Base-by-base conservation (phyloP, 1,140 invertebrate genomes). In the Cyrtorhinus lividipennis region DNA sequence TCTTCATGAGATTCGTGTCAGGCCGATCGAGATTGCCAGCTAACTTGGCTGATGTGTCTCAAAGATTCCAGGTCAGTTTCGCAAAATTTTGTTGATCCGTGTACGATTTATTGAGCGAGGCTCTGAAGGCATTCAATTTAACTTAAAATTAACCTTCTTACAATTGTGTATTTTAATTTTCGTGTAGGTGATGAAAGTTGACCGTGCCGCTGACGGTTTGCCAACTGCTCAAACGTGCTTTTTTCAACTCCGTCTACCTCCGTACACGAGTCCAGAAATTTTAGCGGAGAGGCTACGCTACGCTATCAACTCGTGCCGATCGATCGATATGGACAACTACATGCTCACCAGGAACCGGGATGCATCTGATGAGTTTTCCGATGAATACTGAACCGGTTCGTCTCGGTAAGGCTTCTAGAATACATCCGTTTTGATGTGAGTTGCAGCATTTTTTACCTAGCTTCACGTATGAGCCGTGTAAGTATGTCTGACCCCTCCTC, bases 281-380 rank as follows among this genome's bases (percentile, higher is more conserved):
- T 78, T 85, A 75, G 78, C 79, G 1, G 82, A 84, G 68, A 75
- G 78, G 59, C 72, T 85, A 8, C 74, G 81, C 18, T 85, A 85
- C 70, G 82, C 83, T 22, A 84, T 85, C 61, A 81, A 81, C 70
- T 82, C 84, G 70, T 85, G 83, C 67, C 77, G 80, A n/a, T 82
- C 81, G 2, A 85, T 85, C 56, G 83, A 85, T 71, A 83, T 85
- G 82, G 83, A 85, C 69, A 83, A 84, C 71, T 85, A 85, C 70
- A 85, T 85, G 82, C 72, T 85, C 57, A 79, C 80, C 8, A 73
- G 83, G 48, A 84, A 84, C 69, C 73, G 76, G 12, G 81, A 83
- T 63, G 72, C 69, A 20, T 79, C 79, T 12, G 79, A 80, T 59
- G 58, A 59, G 24, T 59, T 59, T 30, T 59, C 58, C 25, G 79